These are phyloP conservation scores for Phalacrocorax brasilianus DNA, from an alignment of 2,113 vertebrate genomes.

Conservation along the genomic window DNA sequence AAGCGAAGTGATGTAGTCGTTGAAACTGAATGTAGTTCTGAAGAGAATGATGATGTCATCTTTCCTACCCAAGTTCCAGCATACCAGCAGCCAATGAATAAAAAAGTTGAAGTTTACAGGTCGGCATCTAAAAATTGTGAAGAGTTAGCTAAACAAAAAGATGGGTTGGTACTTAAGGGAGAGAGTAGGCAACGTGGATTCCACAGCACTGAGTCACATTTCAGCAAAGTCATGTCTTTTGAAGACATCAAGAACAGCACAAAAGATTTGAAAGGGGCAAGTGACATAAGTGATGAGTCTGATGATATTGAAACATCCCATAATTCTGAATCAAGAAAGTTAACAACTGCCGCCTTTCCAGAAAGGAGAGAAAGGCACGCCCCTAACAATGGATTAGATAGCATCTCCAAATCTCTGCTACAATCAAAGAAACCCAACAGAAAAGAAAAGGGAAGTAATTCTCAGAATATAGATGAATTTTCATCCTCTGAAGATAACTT, in stretches of 20 bases:
- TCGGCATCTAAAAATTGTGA: background rate
- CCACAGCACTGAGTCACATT: background rate
- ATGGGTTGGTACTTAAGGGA: background rate
- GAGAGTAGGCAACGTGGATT: background rate
- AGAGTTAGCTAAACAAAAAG: slow-evolving; percentile 21
- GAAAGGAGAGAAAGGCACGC: background rate
- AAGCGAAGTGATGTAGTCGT: background rate
- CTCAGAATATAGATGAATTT: slow-evolving; percentile 77
- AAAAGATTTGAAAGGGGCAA: slow-evolving; percentile 23
- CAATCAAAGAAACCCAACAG: background rate
- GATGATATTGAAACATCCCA: slow-evolving; percentile 79
- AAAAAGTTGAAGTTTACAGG: background rate
- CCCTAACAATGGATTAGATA: background rate
- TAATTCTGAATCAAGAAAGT: slow-evolving; percentile 16
- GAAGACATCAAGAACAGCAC: background rate
- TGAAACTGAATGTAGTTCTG: slow-evolving; percentile 63
- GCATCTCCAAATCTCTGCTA: background rate
- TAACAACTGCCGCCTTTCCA: background rate
- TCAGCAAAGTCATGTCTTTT: background rate
- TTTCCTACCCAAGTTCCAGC: slow-evolving; percentile 49
- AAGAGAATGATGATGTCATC: slow-evolving; percentile 57
- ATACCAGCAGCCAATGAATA: background rate
- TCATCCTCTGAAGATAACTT: slow-evolving; percentile 84
- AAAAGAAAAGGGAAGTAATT: background rate
- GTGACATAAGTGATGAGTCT: slow-evolving; percentile 84